Evolutionary conservation across 2,113 vertebrate genomes (phyloP).

Genomic region (Pelusios castaneus): DNA sequence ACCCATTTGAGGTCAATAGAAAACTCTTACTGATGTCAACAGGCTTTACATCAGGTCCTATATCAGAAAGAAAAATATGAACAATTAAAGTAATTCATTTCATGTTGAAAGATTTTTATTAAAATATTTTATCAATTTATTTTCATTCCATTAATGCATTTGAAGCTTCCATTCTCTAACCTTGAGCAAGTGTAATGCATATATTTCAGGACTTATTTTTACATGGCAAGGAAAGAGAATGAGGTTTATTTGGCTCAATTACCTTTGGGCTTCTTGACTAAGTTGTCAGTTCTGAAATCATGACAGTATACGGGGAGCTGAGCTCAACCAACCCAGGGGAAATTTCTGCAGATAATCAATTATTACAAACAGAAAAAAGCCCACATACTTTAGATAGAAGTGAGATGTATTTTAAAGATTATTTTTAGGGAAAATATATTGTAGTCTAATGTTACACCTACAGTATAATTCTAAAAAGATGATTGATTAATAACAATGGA

Average conservation of each 20-base stretch:
- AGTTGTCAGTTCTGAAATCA: background rate
- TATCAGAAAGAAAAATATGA: background rate
- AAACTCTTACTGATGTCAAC: background rate
- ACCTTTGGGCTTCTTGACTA: background rate
- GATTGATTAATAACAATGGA: background rate
- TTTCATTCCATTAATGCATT: background rate
- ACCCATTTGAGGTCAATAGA: background rate
- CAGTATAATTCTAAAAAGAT: background rate
- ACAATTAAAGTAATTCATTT: background rate
- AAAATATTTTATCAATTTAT: background rate
- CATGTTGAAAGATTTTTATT: background rate
- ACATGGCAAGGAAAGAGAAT: background rate
- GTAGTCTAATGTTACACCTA: background rate
- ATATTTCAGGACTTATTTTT: background rate
- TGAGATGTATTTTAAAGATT: background rate
- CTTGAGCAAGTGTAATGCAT: background rate
- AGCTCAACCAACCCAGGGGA: accelerated
- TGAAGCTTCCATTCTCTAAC: background rate
- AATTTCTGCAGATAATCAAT: background rate
- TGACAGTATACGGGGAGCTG: background rate
- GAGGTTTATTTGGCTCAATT: accelerated
- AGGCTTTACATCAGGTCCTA: background rate
- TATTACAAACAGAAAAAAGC: background rate
- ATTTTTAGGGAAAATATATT: background rate
- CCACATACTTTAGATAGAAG: background rate